Evolutionary conservation across 1,140 invertebrate species (phyloP).

Genomic region (Drosophila leontia): DNA sequence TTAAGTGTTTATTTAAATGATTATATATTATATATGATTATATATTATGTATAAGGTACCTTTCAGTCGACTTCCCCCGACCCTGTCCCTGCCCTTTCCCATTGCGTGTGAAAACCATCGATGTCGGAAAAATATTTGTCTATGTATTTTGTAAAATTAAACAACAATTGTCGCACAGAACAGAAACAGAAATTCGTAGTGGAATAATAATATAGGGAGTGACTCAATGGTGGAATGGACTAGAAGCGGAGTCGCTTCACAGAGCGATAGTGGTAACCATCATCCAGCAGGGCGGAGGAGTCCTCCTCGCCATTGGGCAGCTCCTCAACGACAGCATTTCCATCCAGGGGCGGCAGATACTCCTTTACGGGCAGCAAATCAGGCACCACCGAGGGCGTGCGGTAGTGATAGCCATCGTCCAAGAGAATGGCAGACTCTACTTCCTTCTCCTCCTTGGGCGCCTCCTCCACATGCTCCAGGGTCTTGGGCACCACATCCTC

Average conservation of each 20-base stretch:
- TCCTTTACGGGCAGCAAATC: constrained; percentile 55
- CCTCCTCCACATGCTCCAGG: constrained; percentile 37
- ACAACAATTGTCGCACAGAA: constrained; percentile 66
- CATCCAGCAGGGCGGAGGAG: constrained; percentile 60
- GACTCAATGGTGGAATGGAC: not conserved
- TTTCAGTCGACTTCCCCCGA: not conserved
- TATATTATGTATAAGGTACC: too few relatives aligned
- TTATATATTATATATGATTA: too few relatives aligned
- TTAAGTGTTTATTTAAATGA: not conserved
- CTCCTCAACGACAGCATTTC: constrained; percentile 58
- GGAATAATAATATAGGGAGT: constrained; percentile 7
- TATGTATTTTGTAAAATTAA: constrained; percentile 66
- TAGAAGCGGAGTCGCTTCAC: constrained; percentile 63
- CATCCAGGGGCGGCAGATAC: constrained; percentile 63
- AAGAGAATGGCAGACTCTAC: constrained; percentile 48
- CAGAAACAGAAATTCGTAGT: constrained; percentile 62
- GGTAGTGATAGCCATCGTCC: constrained; percentile 69
- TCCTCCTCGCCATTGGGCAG: constrained; percentile 61
- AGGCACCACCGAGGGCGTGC: constrained; percentile 52
- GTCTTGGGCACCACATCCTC: constrained; percentile 38
- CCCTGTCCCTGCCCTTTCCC: not conserved
- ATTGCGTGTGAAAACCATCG: constrained; percentile 21
- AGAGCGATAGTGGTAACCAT: constrained; percentile 77
- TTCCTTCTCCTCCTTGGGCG: constrained; percentile 53
- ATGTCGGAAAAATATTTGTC: constrained; percentile 33